Evolutionary conservation across 2,797 vertebrate genomes (phyloP), one percentile per base, ranked within the genome.

Genomic region (Gymnocypris eckloni): DNA sequence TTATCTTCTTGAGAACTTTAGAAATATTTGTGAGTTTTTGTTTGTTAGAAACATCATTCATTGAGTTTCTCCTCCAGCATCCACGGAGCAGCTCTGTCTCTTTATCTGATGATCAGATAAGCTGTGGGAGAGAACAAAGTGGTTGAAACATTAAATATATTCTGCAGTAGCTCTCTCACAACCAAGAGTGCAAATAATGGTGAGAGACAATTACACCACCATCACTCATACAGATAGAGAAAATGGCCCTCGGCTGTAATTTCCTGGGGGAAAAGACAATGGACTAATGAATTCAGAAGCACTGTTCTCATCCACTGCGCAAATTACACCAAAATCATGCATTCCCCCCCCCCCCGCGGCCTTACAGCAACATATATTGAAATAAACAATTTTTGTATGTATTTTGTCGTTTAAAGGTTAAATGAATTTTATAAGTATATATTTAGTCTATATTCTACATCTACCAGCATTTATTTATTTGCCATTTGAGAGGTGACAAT

Each of bases 201-300:
- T 87, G 82, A 85, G 81, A 87, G 82, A 84, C 87, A 89, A 89
- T 89, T 89, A 87, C 80, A 52, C 59, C 22, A 39, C 82, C 80
- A 89, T 88, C 76, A 50, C 79, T 88, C 85, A 85, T 37, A 59
- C 73, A 82, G 61, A 64, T 72, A 28, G 59, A 70, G 48, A 64
- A 82, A 82, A 89, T 87, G 71, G 59, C 84, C 70, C 10, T 43
- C 7, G 22, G 6, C 12, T 84, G 75, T 86, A 73, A 33, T 89
- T 85, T 79, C 82, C 82, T 83, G 71, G 39, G 6, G 28, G 50
- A 64, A 73, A 48, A 50, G 54, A 22, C 43, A 16, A 64, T 48
- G 56, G 20, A n/a, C 13, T 50, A 76, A 83, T 76, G 56, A 66
- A 76, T 66, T 82, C 41, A 83, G 45, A 76, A 37, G 4, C 56